Conservation (phyloP, 2,113 vertebrate genomes). For the Cinclus mexicanus region DNA sequence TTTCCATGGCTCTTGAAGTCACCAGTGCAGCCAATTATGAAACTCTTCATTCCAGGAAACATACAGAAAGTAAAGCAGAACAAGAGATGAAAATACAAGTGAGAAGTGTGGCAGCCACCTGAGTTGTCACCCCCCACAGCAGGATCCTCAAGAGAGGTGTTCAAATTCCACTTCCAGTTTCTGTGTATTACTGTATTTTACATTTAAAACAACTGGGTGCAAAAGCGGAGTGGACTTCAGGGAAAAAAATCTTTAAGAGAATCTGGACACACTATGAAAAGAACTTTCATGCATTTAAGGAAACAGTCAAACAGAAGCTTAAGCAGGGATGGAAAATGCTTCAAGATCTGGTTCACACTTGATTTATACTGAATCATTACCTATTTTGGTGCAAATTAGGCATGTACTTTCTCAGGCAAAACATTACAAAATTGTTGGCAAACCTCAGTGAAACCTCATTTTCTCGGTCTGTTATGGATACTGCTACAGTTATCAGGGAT, state of each 20-base stretch:
- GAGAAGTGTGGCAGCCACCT: neutral
- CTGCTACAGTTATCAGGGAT: neutral
- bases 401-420: neutral
- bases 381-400: neutral
- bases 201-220: neutral
- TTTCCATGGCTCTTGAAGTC: neutral
- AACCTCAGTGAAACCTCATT: neutral
- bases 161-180: neutral
- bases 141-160: neutral
- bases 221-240: neutral
- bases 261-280: neutral
- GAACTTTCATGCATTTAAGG: neutral
- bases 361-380: neutral
- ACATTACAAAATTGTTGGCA: neutral
- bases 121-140: neutral
- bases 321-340: neutral
- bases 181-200: neutral
- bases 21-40: neutral
- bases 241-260: neutral
- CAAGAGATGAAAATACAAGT: neutral
- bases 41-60: neutral
- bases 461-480: neutral
- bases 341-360: neutral
- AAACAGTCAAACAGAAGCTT: neutral
- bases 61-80: neutral